A percentile compares a stretch with the other conserved stretches of the same genome.
Conservation (phyloP, 2,888 invertebrate genomes). For the Dexiosoma caninum region DNA sequence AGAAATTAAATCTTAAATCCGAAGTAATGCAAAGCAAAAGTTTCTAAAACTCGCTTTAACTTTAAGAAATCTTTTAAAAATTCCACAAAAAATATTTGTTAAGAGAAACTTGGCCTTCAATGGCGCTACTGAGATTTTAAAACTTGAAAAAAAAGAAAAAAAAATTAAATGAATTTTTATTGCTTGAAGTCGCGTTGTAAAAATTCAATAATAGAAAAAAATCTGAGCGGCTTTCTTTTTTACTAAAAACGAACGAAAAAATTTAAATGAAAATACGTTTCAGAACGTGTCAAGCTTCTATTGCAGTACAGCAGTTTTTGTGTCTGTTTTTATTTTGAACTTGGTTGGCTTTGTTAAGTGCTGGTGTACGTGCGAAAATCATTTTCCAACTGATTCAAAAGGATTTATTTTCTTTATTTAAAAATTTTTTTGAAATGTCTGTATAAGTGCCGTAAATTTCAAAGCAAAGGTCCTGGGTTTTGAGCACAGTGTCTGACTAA, state of each 20-base stretch:
- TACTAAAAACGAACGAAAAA: background rate
- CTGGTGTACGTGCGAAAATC: background rate
- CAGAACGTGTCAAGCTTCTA: conserved; percentile 36
- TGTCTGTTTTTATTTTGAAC: background rate
- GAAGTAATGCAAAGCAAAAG: background rate
- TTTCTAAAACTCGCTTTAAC: background rate
- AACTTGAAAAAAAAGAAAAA: background rate
- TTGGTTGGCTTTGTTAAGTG: background rate
- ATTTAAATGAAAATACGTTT: background rate
- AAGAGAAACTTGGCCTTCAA: conserved; percentile 15
- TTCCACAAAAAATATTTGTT: conserved; percentile 15
- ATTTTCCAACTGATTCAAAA: background rate
- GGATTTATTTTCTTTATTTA: background rate
- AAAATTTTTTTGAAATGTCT: background rate
- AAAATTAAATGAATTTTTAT: background rate
- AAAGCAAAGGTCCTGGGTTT: too few relatives aligned
- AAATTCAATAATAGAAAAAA: conserved; percentile 9
- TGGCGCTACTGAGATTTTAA: conserved; percentile 21
- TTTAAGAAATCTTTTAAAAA: background rate
- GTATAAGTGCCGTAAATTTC: background rate
- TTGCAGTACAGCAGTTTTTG: background rate
- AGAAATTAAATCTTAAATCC: background rate
- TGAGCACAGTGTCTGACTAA: too few relatives aligned
- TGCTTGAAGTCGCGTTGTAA: conserved; percentile 7
- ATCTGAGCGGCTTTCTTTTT: conserved; percentile 44